These are phyloP conservation scores for Elanus axillaris DNA, from an alignment of 2,113 vertebrate genomes.

Conservation along the genomic window DNA sequence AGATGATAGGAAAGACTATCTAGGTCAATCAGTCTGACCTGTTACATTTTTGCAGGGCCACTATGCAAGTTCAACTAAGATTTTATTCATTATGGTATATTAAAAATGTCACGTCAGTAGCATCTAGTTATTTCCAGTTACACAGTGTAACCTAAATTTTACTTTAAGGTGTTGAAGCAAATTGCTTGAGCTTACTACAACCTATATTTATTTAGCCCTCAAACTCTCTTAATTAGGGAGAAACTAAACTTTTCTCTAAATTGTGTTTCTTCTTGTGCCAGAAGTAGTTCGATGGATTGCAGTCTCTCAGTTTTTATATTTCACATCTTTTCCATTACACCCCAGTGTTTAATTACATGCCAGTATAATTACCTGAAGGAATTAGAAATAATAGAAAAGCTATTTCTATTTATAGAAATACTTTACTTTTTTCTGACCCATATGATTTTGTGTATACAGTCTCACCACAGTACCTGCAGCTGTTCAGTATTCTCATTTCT, in stretches of 20 bases:
- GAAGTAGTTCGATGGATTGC: neutral
- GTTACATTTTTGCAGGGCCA: neutral
- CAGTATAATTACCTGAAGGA: neutral
- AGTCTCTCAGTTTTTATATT: neutral
- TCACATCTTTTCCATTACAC: neutral
- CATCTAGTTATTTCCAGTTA: neutral
- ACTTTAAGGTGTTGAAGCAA: neutral
- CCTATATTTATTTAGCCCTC: neutral
- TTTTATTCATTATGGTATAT: neutral
- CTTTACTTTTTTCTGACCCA: neutral
- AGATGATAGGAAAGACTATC: neutral
- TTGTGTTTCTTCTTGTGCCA: neutral
- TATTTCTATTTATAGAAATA: neutral
- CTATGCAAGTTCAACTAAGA: neutral
- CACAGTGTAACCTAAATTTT: neutral
- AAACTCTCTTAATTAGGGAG: neutral
- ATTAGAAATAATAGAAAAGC: neutral
- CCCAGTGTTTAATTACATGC: neutral
- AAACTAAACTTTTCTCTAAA: neutral
- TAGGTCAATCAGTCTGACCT: neutral
- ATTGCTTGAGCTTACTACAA: neutral
- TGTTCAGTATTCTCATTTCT: neutral
- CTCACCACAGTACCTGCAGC: neutral
- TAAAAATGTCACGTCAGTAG: neutral
- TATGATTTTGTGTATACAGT: neutral